Base-by-base conservation (phyloP, 2,888 invertebrate genomes). In the Drepanosiphum platanoidis region DNA sequence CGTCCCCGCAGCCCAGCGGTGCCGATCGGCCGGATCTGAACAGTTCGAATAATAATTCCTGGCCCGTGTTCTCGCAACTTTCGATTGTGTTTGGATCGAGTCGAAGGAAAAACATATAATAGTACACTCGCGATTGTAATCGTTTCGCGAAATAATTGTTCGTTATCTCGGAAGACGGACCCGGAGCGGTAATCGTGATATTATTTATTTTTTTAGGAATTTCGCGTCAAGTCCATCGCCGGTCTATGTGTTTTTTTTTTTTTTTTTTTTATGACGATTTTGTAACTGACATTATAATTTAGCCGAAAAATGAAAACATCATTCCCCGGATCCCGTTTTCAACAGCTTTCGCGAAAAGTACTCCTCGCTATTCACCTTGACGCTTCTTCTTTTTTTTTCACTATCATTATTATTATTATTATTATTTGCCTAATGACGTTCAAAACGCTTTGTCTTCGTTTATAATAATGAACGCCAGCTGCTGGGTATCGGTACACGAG, bases 361-460 rank as follows among this genome's bases (percentile, higher is more conserved):
- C n/a, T n/a, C n/a, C n/a, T n/a, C n/a, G n/a, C n/a, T n/a, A 39
- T 74, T 11, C 42, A 74, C 32, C 30, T 32, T 74, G 74, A 52
- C 32, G 30, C 46, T 72, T 74, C 30, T 32, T 27, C 39, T 71
- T 71, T 46, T 46, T 18, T 32, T 46, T 11, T 13, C 18, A n/a
- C n/a, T n/a, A n/a, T n/a, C n/a, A n/a, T n/a, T n/a, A n/a, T n/a
- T 1, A 30, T 46, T 30, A 30, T 27, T 18, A n/a, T 27, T 42
- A 18, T 74, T 46, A 74, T 46, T 22, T 46, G 42, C 30, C 3
- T 46, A 46, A 46, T 32, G 74, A 46, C 74, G 30, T 74, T 46
- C 18, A 30, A 46, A 52, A 74, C 18, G 46, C 74, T 46, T 74
- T 74, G 11, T 74, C 30, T 32, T 74, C 32, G 30, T 74, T 74